Evolutionary conservation across 2,113 vertebrate genomes (phyloP), one percentile per base, ranked within the genome.

Genomic region (Corvus moneduloides): DNA sequence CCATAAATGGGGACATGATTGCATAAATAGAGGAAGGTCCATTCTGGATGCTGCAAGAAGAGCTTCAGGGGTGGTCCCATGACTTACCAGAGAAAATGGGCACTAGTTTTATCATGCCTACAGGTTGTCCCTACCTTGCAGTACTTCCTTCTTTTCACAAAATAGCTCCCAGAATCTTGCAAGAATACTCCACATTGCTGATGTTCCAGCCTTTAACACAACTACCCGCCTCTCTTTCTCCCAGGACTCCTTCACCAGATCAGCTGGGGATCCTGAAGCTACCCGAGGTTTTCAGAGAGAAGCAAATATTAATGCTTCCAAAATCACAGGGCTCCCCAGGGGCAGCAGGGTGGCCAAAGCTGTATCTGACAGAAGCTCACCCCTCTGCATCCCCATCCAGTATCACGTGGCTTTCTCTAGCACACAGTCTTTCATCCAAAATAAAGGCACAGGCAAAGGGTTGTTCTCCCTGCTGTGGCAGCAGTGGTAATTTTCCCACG

Each of bases 351-450:
- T 32, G 30, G n/a, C 46, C 32, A 61, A 67, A 59, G 9, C 44
- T 0, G 0, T 1, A 0, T 20, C 46, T 44, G n/a, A 32, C 56
- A 73, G 58, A 69, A 75, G 32, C 4, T 71, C 41, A 68, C 6
- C 3, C 0, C 18, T 16, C 46, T 3, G 1, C 58, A 27, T 52
- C 23, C 9, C 10, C 3, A 37, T 27, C 41, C 0, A 0, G 21
- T 3, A 1, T 30, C 37, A 48, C 2, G 2, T 39, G 30, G 54
- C 19, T 61, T 68, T 85, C 32, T 74, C 51, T n/a, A 63, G 41
- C n/a, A 74, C 12, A 10, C 8, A 30, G 2, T 32, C 46, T 30
- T 75, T 26, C 28, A 39, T 13, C 33, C 32, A 61, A 61, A 54
- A 74, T 7, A 26, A 63, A 58, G 69, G 61, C 1, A 7, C 0